Conservation (phyloP, 1,140 invertebrate genomes). For the Holcopasites calliopsidis region DNA sequence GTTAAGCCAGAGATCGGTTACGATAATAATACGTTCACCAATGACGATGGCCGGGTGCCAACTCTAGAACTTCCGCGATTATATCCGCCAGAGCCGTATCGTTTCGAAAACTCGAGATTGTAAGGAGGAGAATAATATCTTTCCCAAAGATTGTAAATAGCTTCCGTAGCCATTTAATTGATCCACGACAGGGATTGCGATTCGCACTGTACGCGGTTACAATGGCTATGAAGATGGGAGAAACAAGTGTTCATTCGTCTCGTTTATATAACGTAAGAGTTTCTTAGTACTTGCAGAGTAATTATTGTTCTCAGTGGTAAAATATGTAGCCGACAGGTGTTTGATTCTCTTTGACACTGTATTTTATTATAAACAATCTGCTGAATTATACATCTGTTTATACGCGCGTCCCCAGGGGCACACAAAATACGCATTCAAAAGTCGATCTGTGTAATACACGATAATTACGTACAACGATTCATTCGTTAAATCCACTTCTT, state of each 20-base stretch:
- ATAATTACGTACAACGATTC: conserved; percentile 34
- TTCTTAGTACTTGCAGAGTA: too few relatives aligned
- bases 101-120: conserved; percentile 58
- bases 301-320: conserved; percentile 44
- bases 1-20: conserved; percentile 67
- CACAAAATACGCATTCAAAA: conserved; percentile 45
- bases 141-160: conserved; percentile 43
- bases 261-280: too few relatives aligned
- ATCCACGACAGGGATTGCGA: too few relatives aligned
- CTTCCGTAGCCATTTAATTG: background rate
- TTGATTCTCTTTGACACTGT: conserved; percentile 45
- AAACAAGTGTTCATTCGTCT: too few relatives aligned
- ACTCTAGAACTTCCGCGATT: conserved; percentile 73
- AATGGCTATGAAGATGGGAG: too few relatives aligned
- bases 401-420: conserved; percentile 35
- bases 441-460: conserved; percentile 14
- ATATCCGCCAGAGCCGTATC: conserved; percentile 55
- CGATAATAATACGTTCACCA: conserved; percentile 79
- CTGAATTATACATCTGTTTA: conserved; percentile 20
- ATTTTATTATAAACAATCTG: conserved; percentile 53
- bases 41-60: conserved; percentile 75
- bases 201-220: too few relatives aligned
- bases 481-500: conserved; percentile 16
- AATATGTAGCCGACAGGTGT: conserved; percentile 40
- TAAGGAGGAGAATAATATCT: conserved; percentile 1